Evolutionary conservation across 2,797 vertebrate genomes (phyloP).

Genomic region (Mormyrops boulengeri): DNA sequence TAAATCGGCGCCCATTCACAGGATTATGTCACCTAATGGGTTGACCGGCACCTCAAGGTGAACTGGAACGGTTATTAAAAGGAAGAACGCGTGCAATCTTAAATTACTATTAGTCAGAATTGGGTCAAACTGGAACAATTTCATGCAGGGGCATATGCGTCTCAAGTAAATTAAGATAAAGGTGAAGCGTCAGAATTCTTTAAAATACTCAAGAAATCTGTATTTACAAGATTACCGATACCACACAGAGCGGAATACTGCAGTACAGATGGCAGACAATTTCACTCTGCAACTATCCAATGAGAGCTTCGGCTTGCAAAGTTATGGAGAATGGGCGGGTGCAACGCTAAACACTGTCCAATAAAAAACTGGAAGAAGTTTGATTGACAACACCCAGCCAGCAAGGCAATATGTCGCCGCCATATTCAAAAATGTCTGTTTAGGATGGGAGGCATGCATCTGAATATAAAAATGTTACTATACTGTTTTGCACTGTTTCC

Average conservation of each 20-base stretch:
- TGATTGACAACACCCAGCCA: neutral
- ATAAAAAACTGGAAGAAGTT: neutral
- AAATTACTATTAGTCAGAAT: neutral
- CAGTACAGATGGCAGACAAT: neutral
- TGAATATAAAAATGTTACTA: neutral
- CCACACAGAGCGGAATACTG: neutral
- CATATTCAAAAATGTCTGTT: neutral
- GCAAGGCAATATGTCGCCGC: neutral
- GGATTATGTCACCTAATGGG: neutral
- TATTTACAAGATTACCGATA: neutral
- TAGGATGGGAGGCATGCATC: neutral
- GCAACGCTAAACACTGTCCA: neutral
- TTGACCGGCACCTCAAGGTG: neutral
- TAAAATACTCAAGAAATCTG: neutral
- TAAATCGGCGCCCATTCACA: neutral
- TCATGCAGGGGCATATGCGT: neutral
- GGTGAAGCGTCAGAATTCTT: neutral
- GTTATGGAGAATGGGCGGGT: neutral
- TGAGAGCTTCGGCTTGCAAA: neutral
- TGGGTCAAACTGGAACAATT: neutral
- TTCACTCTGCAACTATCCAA: neutral
- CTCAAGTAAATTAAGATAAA: neutral
- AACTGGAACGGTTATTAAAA: neutral
- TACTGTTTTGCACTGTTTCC: neutral
- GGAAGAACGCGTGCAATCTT: neutral